Conservation (phyloP, 2,113 vertebrate species). For the Martes martes region DNA sequence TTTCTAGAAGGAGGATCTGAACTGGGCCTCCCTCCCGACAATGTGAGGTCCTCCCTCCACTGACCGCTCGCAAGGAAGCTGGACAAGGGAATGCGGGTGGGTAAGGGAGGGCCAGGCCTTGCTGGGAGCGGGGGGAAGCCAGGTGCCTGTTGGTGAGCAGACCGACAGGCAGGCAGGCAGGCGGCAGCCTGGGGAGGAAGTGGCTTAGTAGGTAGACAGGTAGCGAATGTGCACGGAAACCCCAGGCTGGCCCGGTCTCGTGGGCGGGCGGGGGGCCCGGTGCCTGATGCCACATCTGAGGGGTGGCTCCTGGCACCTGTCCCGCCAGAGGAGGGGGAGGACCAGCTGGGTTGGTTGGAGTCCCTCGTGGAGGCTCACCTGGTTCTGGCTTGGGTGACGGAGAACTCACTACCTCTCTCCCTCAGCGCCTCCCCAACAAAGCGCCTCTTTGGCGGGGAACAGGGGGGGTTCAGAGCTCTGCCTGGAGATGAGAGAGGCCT, state of each 20-base stretch:
- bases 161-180: background rate
- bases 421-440: too few relatives aligned
- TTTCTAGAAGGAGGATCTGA: background rate
- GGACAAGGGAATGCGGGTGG: rapidly evolving
- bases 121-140: background rate
- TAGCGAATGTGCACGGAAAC: background rate
- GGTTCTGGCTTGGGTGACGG: background rate
- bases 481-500: background rate
- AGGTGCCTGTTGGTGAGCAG: background rate
- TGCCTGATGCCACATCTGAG: conserved; percentile 44
- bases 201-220: conserved; percentile 60
- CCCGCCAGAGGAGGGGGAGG: background rate
- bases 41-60: background rate
- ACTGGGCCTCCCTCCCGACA: background rate
- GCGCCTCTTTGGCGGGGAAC: background rate
- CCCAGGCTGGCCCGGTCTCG: background rate
- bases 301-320: background rate
- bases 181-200: conserved; percentile 18
- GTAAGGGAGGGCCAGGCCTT: background rate
- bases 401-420: background rate
- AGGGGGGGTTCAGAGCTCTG: background rate
- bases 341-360: background rate
- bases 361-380: background rate
- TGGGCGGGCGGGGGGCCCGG: background rate
- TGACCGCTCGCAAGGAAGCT: background rate